Base-by-base conservation (phyloP, 1,140 invertebrate species). In the Tetranychus cinnabarinus region DNA sequence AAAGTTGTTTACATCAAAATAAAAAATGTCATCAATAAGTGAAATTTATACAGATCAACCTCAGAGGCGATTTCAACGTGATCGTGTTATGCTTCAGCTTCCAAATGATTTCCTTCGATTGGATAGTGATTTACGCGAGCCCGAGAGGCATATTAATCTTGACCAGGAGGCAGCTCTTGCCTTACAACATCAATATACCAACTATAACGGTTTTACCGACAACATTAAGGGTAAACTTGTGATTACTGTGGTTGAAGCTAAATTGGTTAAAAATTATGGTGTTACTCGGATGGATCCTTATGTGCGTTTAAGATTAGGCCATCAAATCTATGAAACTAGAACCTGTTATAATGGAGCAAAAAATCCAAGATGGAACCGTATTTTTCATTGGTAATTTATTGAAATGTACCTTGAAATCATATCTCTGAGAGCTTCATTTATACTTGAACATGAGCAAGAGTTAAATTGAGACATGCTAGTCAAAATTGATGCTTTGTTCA, bases 211-310 rank as follows among this genome's bases (percentile, higher is more conserved):
- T 79, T 23, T 73, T 78, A n/a, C 55, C 15, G 33, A 56, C n/a
- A 79, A 81, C 66, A 71, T 80, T 58, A 76, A 80, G 58, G 86
- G 86, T 2, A 77, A 82, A 65, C 75, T 92, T 33, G 86, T 80
- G 65, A 81, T 92, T 61, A 88, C 84, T 23, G 79, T 89, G 65
- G 81, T 79, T 57, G 85, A 89, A 79, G 84, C 90, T 8, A 91
- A 88, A 74, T 75, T 97, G 59, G 82, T 83, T 2, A 95, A 96
- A 75, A 97, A 96, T 73, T 97, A 97, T 81, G 91, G 92, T 45
- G 77, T 97, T 65, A 87, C 88, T 2, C 78, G 86, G 64, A 97
- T 96, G 91, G 90, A 96, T 75, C 90, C 90, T 0, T 96, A 96
- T 72, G 87, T 87, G n/a, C 77, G 90, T 66, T 70, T 96, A 55